Percentiles rank a stretch among this genome's conserved stretches.
These are phyloP conservation scores for Halichondria panicea DNA, from an alignment of 37 sponge, comb jelly and placozoan species.

Conservation along the genomic window DNA sequence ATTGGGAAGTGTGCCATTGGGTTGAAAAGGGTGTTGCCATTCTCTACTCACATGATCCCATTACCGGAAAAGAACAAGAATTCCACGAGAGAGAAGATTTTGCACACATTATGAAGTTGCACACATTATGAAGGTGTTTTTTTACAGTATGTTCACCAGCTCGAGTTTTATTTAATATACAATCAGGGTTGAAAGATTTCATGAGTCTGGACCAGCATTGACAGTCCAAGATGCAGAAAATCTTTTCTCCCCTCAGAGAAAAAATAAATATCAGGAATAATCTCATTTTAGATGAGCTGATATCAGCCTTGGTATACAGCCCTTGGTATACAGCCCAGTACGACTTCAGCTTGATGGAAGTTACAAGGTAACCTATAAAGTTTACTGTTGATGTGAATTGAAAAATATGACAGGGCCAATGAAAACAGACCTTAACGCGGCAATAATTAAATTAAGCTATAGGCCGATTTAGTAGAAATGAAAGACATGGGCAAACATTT, in stretches of 20 bases:
- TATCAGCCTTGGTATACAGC: too few species aligned
- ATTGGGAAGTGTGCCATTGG: neutral
- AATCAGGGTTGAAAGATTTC: slow-evolving; percentile 9
- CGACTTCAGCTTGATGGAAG: slow-evolving; percentile 16
- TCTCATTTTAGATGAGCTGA: slow-evolving; percentile 17
- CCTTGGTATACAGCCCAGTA: slow-evolving; percentile 6
- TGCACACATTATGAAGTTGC: neutral
- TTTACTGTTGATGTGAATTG: neutral
- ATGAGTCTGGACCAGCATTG: slow-evolving; percentile 10
- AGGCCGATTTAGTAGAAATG: too few species aligned
- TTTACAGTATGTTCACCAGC: too few species aligned
- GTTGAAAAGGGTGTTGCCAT: neutral
- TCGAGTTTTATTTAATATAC: neutral
- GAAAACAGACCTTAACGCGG: too few species aligned
- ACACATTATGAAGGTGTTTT: too few species aligned
- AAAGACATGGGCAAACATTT: too few species aligned
- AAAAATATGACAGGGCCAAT: too few species aligned
- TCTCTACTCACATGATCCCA: neutral
- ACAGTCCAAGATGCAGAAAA: slow-evolving; percentile 21
- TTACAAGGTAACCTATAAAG: neutral
- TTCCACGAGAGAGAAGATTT: neutral
- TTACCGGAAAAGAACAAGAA: neutral
- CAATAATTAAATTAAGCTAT: too few species aligned
- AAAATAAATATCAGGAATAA: neutral
- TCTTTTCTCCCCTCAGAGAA: neutral